A percentile compares a stretch with the other conserved stretches of the same genome.
These are phyloP conservation scores for Hirundo rustica DNA, from an alignment of 2,797 vertebrate genomes.

Conservation along the genomic window DNA sequence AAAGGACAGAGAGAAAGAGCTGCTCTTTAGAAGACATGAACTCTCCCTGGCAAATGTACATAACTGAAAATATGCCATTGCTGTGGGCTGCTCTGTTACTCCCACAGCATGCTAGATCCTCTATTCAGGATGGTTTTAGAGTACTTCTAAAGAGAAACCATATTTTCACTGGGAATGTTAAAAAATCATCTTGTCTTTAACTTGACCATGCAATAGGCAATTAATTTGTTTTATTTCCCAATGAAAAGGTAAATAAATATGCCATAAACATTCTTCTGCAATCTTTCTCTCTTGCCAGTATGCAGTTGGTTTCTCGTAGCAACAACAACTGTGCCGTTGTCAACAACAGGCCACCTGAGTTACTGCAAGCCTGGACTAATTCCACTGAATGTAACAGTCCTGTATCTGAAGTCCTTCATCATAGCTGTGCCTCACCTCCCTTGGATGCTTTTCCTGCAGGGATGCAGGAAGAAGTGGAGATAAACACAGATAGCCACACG, in stretches of 20 bases:
- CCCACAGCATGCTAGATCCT: not conserved
- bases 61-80: not conserved
- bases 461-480: not conserved
- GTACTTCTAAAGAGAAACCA: not conserved
- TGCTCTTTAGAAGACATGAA: not conserved
- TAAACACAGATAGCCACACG: not conserved
- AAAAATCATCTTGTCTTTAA: not conserved
- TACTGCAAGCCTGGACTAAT: not conserved
- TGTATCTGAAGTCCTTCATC: not conserved
- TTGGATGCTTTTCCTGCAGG: not conserved
- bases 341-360: not conserved
- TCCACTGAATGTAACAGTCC: not conserved
- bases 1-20: not conserved
- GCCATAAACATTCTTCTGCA: slow-evolving; percentile 11
- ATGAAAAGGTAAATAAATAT: slow-evolving; percentile 14
- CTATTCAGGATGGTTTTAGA: not conserved
- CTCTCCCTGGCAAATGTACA: not conserved
- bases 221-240: slow-evolving; percentile 4
- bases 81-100: not conserved
- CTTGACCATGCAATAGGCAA: not conserved
- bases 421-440: not conserved
- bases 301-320: slow-evolving; percentile 17
- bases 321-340: not conserved
- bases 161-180: not conserved
- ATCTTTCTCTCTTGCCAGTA: not conserved